Conservation (phyloP, 2,113 vertebrate genomes). For the Tragulus kanchil region DNA sequence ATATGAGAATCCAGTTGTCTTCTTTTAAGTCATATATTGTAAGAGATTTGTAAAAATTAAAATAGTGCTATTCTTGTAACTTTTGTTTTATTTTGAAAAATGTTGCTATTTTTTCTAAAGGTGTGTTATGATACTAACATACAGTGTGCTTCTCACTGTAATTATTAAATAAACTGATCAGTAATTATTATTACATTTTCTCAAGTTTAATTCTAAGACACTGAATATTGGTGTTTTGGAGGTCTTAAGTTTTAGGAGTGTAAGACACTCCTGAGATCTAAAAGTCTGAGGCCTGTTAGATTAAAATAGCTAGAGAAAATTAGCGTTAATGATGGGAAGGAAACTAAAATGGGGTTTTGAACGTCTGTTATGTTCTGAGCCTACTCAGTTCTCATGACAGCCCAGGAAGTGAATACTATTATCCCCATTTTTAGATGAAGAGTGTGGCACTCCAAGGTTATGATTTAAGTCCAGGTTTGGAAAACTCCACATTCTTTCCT, state of each 20-base stretch:
- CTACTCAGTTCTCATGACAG: neutral
- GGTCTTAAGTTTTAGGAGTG: constrained; percentile 13
- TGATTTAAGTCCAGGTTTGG: constrained; percentile 7
- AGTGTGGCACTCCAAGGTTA: neutral
- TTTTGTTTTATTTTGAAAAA: constrained; percentile 51
- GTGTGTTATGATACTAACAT: constrained; percentile 10
- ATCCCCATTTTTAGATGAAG: neutral
- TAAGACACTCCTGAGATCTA: constrained; percentile 4
- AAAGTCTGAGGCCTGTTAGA: neutral
- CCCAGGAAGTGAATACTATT: neutral
- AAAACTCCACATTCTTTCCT: constrained; percentile 5
- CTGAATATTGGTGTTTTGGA: neutral
- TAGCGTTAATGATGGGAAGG: constrained; percentile 14
- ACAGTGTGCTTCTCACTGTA: neutral
- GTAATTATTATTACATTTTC: neutral
- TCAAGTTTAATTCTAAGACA: constrained; percentile 42
- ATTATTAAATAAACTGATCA: constrained; percentile 1
- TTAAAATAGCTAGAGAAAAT: constrained; percentile 46
- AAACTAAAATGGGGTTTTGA: constrained; percentile 42
- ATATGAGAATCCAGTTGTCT: neutral
- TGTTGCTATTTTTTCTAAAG: neutral
- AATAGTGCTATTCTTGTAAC: neutral
- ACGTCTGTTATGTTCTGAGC: constrained; percentile 4
- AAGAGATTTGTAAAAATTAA: constrained; percentile 28
- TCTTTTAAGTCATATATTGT: constrained; percentile 2